Conservation (phyloP, 2,888 invertebrate genomes). For the Operophtera brumata region DNA sequence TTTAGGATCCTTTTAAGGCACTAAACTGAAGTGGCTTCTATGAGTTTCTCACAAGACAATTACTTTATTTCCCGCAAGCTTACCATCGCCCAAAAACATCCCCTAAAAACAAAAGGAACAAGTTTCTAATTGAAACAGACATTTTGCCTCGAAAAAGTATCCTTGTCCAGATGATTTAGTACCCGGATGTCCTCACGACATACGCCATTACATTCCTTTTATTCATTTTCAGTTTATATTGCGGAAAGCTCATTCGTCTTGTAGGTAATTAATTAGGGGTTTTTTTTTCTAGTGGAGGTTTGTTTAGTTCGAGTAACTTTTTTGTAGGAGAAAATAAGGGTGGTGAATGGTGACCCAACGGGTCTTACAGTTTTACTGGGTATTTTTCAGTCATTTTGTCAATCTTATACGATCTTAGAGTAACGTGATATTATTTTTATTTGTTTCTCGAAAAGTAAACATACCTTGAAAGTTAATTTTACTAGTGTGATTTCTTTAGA, state of each 20-base stretch:
- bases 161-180: slow-evolving; percentile 31
- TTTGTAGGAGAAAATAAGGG: background rate
- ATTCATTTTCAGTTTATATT: slow-evolving; percentile 23
- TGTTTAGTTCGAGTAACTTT: background rate
- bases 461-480: too few species aligned
- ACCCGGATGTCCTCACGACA: slow-evolving; percentile 14
- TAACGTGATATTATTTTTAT: too few species aligned
- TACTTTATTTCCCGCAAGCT: too few species aligned
- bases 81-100: background rate
- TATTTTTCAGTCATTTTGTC: background rate
- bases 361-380: background rate
- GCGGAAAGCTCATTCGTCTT: slow-evolving; percentile 21
- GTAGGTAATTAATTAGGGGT: slow-evolving; percentile 21
- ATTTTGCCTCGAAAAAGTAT: slow-evolving; percentile 28
- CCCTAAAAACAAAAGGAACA: slow-evolving; percentile 27
- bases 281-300: background rate
- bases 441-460: too few species aligned
- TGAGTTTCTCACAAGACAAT: too few species aligned
- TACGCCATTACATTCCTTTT: slow-evolving; percentile 11
- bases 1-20: too few species aligned
- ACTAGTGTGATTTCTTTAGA: too few species aligned
- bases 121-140: slow-evolving; percentile 36
- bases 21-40: too few species aligned
- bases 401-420: too few species aligned
- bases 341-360: too few species aligned